Base-by-base conservation (phyloP, 2,888 invertebrate species). In the Athalia circularis region DNA sequence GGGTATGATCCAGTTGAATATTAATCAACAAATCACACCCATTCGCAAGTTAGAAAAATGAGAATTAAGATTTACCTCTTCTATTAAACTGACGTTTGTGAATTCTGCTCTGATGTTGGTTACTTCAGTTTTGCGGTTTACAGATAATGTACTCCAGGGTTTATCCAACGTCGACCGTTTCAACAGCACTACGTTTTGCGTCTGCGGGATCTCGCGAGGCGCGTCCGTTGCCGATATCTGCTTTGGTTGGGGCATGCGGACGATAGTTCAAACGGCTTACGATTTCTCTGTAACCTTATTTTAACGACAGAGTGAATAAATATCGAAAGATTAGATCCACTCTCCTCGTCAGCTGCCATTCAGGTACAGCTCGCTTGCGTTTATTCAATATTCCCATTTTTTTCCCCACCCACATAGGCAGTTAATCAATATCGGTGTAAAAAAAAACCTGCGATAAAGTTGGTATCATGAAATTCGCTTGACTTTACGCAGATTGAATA, bases 41-140 rank as follows among this genome's bases (percentile, higher is more conserved):
- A 2, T 29, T 29, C 29, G 29, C 29, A 29, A 29, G 29, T 29
- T 29, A 29, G n/a, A 29, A 29, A n/a, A 54, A 9, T 43, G 15
- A 9, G 29, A 57, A 47, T 70, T 79, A 5, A 57, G 61, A 45
- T 72, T 83, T 79, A 85, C 85, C 84, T 83, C 80, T 77, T 61
- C 79, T 74, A 74, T 77, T 81, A 62, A 80, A 81, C 78, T 77
- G 81, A 75, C 78, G 79, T 79, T 77, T 81, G 80, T 81, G 79
- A 82, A 83, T 84, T 80, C 84, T 84, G 82, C 48, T 64, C 70
- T 43, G n/a, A 70, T 43, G 57, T 70, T 57, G 43, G 43, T 11
- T 48, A 70, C 70, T 70, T 57, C 70, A 54, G 70, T 11, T 57
- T 29, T 57, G 43, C 57, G 70, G 43, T 9, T 54, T 6, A 57